phyloP scores from a whole-genome alignment of 2,888 invertebrate genomes.

The Miltochrista miniata region DNA sequence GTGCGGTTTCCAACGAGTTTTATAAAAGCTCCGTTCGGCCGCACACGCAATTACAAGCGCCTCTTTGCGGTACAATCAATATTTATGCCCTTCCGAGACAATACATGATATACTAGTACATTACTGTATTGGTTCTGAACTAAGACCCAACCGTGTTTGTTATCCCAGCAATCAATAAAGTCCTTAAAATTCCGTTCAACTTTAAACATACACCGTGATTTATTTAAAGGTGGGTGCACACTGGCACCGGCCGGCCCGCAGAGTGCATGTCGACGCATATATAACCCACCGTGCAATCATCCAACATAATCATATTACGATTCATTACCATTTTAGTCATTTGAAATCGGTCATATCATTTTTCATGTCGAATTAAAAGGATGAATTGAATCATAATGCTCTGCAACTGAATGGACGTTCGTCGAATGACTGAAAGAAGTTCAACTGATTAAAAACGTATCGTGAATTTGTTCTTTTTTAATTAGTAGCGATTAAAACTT shows the following conservation, averaged over 20 bases:
- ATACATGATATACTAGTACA: conserved; percentile 61
- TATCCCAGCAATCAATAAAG: conserved; percentile 51
- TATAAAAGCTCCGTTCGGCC: conserved; percentile 78
- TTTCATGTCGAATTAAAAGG: conserved; percentile 42
- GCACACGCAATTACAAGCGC: conserved; percentile 81
- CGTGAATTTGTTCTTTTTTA: conserved; percentile 41
- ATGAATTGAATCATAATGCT: conserved; percentile 4
- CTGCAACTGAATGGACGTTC: conserved; percentile 32
- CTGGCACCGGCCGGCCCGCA: conserved; percentile 44
- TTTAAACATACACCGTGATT: conserved; percentile 37
- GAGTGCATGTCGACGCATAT: conserved; percentile 54
- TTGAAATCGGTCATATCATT: conserved; percentile 53
- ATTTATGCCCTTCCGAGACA: conserved; percentile 71
- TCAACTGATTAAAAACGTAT: conserved; percentile 33
- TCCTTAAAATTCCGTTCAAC: conserved; percentile 42
- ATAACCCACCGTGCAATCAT: conserved; percentile 63
- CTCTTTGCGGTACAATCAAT: conserved; percentile 76
- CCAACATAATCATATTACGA: conserved; percentile 67
- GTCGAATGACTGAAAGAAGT: conserved; percentile 26
- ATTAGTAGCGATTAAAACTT: conserved; percentile 42
- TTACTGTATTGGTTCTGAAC: conserved; percentile 50
- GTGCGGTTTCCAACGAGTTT: conserved; percentile 81
- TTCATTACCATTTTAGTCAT: conserved; percentile 60
- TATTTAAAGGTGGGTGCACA: conserved; percentile 51
- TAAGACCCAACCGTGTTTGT: conserved; percentile 35